phyloP scores from a whole-genome alignment of 2,888 invertebrate genomes.

The Oscheius sp. region DNA sequence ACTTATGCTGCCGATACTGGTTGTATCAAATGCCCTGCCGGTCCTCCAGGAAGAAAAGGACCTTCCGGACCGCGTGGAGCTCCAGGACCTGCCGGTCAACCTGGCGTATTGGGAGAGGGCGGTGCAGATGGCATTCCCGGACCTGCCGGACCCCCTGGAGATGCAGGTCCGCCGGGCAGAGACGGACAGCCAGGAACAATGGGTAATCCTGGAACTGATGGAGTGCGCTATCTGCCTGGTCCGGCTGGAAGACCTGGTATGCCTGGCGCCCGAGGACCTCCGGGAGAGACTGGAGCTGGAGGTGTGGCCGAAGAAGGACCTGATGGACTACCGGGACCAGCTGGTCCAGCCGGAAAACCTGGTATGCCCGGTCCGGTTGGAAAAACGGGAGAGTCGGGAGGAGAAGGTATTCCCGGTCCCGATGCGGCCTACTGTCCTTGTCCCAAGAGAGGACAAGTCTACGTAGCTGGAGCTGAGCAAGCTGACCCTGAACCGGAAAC shows the following conservation, averaged over 20 bases:
- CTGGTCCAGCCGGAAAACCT: conserved; percentile 53
- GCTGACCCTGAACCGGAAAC: not conserved
- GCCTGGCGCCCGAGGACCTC: conserved; percentile 47
- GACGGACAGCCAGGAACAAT: conserved; percentile 53
- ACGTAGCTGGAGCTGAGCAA: conserved; percentile 22
- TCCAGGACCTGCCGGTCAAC: conserved; percentile 45
- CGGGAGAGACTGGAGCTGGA: conserved; percentile 53
- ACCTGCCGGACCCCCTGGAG: conserved; percentile 25
- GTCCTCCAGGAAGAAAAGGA: conserved; percentile 53
- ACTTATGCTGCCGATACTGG: conserved; percentile 42
- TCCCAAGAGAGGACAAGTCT: conserved; percentile 44
- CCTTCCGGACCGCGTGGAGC: conserved; percentile 52
- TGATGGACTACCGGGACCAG: conserved; percentile 59
- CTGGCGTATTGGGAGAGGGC: conserved; percentile 15
- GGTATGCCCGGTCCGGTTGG: conserved; percentile 59
- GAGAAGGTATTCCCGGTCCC: conserved; percentile 48
- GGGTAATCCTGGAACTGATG: conserved; percentile 28
- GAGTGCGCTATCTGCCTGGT: conserved; percentile 23
- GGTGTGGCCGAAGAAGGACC: conserved; percentile 64
- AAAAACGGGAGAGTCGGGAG: conserved; percentile 51
- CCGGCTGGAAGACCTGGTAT: conserved; percentile 44
- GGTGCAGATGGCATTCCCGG: conserved; percentile 30
- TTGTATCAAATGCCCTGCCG: conserved; percentile 58
- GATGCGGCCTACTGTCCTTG: conserved; percentile 59
- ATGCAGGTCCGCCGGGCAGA: conserved; percentile 44